Evolutionary conservation across 2,797 vertebrate species (phyloP), one percentile per base, ranked within the genome.

Genomic region (Tadarida brasiliensis): DNA sequence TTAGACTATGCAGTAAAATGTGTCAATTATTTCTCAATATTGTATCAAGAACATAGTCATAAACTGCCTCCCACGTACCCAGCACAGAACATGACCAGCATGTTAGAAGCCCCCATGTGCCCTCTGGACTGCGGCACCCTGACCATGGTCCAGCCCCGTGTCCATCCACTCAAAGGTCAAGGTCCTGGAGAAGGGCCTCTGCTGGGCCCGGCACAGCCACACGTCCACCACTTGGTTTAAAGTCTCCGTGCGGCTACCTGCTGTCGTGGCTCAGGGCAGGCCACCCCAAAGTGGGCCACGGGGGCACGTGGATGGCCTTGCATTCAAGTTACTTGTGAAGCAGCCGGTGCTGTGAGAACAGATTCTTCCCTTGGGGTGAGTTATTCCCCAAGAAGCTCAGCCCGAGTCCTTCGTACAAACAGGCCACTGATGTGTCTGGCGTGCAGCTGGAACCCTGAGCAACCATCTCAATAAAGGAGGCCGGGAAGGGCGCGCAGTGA

Each of bases 161-260:
- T 10, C 16, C 39, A 2, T 0, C 24, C 28, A 7, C 70, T 59
- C 14, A 0, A 73, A 39, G 35, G 44, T 54, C 87, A 73, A 19
- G 65, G 2, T 77, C 47, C 30, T 9, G 35, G 61, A 22, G 4
- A 17, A 49, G 3, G 49, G 24, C 30, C 22, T 59, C 30, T 11
- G 26, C 9, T 1, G 11, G 12, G 26, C 28, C 68, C 77, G 28
- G 17, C 57, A 65, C 30, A 11, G 24, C 30, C 54, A 0, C 65
- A 57, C 0, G 0, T 20, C 11, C 11, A 4, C 24, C 4, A 0
- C 19, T 6, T 2, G 19, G 35, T 12, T 30, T 22, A 22, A 54
- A n/a, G n/a, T 44, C 67, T 68, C 59, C 11, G 1, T 0, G 16
- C 84, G 65, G 51, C 73, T 1, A 47, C 16, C 0, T 2, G 44